A percentile compares a stretch with the other conserved stretches of the same genome.
Evolutionary conservation across 2,113 vertebrate genomes (phyloP).

Genomic region (Poeciliopsis prolifica): DNA sequence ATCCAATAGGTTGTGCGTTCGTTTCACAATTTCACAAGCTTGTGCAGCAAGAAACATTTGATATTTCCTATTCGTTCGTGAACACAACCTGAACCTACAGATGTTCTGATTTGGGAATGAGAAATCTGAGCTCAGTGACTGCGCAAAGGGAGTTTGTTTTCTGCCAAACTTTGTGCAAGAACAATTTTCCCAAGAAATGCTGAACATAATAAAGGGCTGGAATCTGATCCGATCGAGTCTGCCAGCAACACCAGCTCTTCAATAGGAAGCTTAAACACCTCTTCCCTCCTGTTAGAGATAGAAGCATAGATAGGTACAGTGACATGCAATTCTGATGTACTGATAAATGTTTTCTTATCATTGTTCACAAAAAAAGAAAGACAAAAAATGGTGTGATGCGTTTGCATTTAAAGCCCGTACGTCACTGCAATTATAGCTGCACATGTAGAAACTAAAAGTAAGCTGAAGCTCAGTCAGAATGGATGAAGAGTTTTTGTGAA

Average conservation of each 20-base stretch:
- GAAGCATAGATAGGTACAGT: background rate
- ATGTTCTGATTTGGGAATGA: conserved; percentile 48
- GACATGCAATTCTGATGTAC: background rate
- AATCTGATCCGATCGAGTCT: conserved; percentile 42
- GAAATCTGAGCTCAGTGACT: conserved; percentile 48
- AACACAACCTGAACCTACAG: conserved; percentile 28
- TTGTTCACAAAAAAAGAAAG: too few relatives aligned
- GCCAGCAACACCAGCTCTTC: conserved; percentile 25
- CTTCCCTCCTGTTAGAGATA: background rate
- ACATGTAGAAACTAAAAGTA: too few relatives aligned
- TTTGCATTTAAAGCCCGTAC: too few relatives aligned
- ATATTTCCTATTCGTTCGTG: conserved; percentile 46
- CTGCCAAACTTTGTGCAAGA: conserved; percentile 34
- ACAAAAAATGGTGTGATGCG: too few relatives aligned
- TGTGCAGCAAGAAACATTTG: conserved; percentile 38
- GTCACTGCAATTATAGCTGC: background rate
- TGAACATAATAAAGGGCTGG: conserved; percentile 33
- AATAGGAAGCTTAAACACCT: background rate
- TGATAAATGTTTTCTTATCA: too few relatives aligned
- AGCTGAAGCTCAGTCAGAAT: too few relatives aligned
- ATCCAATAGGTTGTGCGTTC: background rate
- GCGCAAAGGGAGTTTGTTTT: conserved; percentile 35
- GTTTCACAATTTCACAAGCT: background rate
- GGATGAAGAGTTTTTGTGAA: too few relatives aligned
- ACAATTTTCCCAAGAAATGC: conserved; percentile 42